Percentiles rank a stretch among this genome's conserved stretches.
Evolutionary conservation across 1,140 invertebrate genomes (phyloP).

Genomic region (Drosophila watanabei): DNA sequence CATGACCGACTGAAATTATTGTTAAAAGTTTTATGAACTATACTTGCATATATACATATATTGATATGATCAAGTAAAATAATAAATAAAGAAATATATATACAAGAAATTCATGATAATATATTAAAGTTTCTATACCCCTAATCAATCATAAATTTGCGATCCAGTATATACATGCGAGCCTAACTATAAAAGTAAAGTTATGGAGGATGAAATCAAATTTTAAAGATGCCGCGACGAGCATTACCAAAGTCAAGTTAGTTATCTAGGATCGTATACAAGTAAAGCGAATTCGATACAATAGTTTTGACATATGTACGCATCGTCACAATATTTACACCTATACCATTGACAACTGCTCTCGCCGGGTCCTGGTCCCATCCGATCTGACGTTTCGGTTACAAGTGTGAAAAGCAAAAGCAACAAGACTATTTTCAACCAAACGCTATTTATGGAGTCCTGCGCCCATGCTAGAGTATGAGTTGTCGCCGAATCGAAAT

Average conservation of each 20-base stretch:
- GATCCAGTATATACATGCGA: conserved; percentile 67
- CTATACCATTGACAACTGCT: conserved; percentile 51
- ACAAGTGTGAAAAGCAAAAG: conserved; percentile 18
- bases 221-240: conserved; percentile 40
- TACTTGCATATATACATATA: conserved; percentile 83
- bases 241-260: conserved; percentile 27
- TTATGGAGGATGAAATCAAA: conserved; percentile 67
- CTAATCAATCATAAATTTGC: conserved; percentile 79
- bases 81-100: conserved; percentile 69
- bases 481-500: conserved; percentile 11
- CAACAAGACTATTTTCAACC: conserved; percentile 55
- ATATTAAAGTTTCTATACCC: conserved; percentile 79
- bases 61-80: conserved; percentile 83
- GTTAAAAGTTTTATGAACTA: conserved; percentile 84
- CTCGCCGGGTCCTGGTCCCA: conserved; percentile 35
- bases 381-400: conserved; percentile 31
- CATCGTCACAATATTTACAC: conserved; percentile 50
- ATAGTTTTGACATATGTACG: conserved; percentile 49
- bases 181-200: conserved; percentile 44
- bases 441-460: conserved; percentile 25
- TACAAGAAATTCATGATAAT: conserved; percentile 72
- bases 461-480: conserved; percentile 9
- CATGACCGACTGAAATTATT: conserved; percentile 85
- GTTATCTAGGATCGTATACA: conserved; percentile 70
- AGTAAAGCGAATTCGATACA: conserved; percentile 52